Evolutionary conservation across 2,888 invertebrate species (phyloP).

Genomic region (Sepioteuthis lessoniana): DNA sequence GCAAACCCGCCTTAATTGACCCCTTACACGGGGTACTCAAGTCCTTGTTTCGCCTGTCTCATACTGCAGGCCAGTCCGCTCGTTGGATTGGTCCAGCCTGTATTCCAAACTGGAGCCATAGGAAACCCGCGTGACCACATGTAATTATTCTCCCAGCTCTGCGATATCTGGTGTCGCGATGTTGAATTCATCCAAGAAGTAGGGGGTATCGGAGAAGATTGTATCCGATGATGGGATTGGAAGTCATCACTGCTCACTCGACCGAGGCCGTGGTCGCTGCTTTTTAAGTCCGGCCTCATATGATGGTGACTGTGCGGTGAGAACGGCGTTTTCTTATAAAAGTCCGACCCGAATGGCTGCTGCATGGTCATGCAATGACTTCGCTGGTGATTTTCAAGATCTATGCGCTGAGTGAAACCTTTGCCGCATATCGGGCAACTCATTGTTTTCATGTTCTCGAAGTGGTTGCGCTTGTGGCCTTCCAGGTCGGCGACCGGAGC

Average conservation of each 20-base stretch:
- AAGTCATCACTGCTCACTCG: background rate
- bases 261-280: background rate
- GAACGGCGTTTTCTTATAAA: background rate
- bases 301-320: slow-evolving; percentile 25
- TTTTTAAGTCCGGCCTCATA: slow-evolving; percentile 26
- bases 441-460: background rate
- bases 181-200: slow-evolving; percentile 25
- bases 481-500: background rate
- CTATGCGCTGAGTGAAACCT: background rate
- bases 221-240: background rate
- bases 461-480: background rate
- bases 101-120: slow-evolving; percentile 37
- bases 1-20: background rate
- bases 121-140: slow-evolving; percentile 15
- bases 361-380: background rate
- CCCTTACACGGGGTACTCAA: background rate
- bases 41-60: slow-evolving; percentile 36
- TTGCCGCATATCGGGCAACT: slow-evolving; percentile 24
- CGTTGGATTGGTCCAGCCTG: slow-evolving; percentile 24
- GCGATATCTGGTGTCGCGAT: slow-evolving; percentile 3
- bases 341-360: background rate
- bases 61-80: slow-evolving; percentile 36
- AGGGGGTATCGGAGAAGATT: background rate
- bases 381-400: background rate
- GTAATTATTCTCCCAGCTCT: slow-evolving; percentile 42